Percentiles rank a stretch among this genome's conserved stretches.
phyloP scores from a whole-genome alignment of 2,113 vertebrate species.

The Ciconia boyciana region DNA sequence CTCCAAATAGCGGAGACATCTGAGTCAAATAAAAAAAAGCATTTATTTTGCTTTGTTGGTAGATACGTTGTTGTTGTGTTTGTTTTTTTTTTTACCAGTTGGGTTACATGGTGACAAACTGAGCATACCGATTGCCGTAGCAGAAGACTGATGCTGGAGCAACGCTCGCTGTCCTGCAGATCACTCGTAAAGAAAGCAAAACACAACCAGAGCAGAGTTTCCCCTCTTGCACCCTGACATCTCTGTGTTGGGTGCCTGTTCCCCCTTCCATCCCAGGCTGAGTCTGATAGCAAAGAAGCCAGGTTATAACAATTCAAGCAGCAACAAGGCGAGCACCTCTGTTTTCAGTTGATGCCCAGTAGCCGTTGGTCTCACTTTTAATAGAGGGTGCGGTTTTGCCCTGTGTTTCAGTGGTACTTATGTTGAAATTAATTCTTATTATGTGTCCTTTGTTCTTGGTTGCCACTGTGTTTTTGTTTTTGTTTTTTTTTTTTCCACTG shows the following conservation, averaged over 20 bases:
- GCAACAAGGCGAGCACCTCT: neutral
- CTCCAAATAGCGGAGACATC: neutral
- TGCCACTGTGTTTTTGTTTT: neutral
- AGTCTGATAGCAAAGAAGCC: neutral
- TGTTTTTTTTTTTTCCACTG: neutral
- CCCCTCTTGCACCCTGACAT: too few relatives aligned
- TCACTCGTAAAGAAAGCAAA: neutral
- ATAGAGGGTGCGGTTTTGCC: neutral
- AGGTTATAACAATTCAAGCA: neutral
- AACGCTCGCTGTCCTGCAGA: neutral
- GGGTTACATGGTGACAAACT: neutral
- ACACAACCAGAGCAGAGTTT: neutral
- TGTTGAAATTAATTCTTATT: neutral
- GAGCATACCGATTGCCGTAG: rapidly evolving
- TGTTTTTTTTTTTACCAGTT: neutral
- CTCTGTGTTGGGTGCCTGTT: neutral
- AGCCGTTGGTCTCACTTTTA: neutral
- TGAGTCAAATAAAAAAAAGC: neutral
- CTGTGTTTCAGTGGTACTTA: neutral
- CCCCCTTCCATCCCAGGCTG: neutral
- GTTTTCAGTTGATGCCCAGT: neutral
- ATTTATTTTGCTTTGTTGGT: neutral
- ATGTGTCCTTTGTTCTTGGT: neutral
- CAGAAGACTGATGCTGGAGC: neutral
- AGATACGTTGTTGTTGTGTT: rapidly evolving